A percentile compares a stretch with the other conserved stretches of the same genome.
Evolutionary conservation across 1,140 invertebrate species (phyloP).

Genomic region (Formica exsecta): DNA sequence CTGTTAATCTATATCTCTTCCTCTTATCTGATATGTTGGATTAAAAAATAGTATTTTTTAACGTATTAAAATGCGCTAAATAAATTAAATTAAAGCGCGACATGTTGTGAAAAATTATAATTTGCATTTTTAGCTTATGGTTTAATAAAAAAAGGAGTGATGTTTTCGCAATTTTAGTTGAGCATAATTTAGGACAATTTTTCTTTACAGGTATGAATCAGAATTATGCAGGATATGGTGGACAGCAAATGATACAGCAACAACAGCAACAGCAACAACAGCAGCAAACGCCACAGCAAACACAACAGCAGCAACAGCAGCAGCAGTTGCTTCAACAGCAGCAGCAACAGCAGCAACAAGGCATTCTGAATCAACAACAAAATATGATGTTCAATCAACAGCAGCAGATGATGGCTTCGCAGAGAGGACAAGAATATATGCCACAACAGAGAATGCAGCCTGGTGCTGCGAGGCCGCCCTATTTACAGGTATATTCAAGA

Average conservation of each 20-base stretch:
- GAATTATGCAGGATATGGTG: constrained; percentile 88
- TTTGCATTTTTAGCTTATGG: no score
- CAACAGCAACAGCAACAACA: constrained; percentile 87
- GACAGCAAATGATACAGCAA: constrained; percentile 89
- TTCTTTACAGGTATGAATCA: constrained; percentile 85
- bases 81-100: no score
- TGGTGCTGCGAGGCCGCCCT: constrained; percentile 83
- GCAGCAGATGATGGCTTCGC: constrained; percentile 84
- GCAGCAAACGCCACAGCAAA: constrained; percentile 80
- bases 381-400: constrained; percentile 84
- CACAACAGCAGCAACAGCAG: constrained; percentile 85
- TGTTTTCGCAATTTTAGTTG: neutral
- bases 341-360: constrained; percentile 79
- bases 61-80: no score
- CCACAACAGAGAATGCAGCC: constrained; percentile 85
- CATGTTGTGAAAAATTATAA: no score
- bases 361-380: constrained; percentile 84
- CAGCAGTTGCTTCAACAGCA: constrained; percentile 85
- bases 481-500: constrained; percentile 83
- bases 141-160: no score
- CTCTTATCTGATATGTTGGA: no score
- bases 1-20: neutral
- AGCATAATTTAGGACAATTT: neutral
- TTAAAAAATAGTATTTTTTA: no score
- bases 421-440: constrained; percentile 85